These are phyloP conservation scores for Lepidonotus clava DNA, from an alignment of 2,888 invertebrate genomes.

Conservation along the genomic window DNA sequence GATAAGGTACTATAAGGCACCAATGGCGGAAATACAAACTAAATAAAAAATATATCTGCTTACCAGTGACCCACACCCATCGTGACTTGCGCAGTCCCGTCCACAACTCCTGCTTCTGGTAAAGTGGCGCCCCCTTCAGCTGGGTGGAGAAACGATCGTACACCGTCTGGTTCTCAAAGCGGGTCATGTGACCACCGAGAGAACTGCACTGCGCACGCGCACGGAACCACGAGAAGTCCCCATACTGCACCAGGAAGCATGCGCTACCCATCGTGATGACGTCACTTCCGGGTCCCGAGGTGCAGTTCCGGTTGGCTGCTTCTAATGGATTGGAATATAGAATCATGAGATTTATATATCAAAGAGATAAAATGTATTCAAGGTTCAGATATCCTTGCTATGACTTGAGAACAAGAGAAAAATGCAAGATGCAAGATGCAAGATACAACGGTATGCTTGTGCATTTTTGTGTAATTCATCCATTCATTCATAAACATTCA, in stretches of 20 bases:
- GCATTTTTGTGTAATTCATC: no score
- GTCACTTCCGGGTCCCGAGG: neutral
- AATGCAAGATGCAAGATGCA: no score
- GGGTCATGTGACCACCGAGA: neutral
- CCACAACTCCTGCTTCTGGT: neutral
- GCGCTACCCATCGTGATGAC: neutral
- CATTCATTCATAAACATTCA: no score
- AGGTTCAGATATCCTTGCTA: no score
- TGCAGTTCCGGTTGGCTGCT: neutral
- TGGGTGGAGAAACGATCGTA: neutral
- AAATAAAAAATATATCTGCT: no score
- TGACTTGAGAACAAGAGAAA: no score
- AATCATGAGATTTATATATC: no score
- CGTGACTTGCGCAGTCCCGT: slow-evolving; percentile 7
- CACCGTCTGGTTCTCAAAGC: neutral
- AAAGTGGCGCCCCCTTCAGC: neutral
- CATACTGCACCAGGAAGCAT: neutral
- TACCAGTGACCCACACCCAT: slow-evolving; percentile 15
- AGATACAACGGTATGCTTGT: no score
- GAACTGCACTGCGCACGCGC: slow-evolving; percentile 9
- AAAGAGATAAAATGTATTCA: no score
- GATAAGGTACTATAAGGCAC: no score
- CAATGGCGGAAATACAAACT: no score
- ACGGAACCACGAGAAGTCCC: neutral
- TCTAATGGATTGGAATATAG: no score